Percentiles rank a stretch among this genome's conserved stretches.
Conservation (phyloP, 2,888 invertebrate species). For the Helobdella robusta region DNA sequence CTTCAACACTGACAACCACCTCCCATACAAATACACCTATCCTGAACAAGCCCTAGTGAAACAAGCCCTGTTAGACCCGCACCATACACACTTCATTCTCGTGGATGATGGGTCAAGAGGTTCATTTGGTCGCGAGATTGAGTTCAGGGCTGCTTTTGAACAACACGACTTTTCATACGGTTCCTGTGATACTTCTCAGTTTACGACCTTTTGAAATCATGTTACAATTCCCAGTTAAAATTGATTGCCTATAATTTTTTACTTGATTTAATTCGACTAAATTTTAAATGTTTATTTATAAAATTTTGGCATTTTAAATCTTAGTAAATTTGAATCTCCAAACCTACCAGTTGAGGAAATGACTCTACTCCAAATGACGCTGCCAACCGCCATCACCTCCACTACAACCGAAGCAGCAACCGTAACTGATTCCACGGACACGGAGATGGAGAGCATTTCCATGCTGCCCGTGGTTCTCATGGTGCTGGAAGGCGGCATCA, state of each 20-base stretch:
- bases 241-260: no score
- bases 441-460: conserved; percentile 30
- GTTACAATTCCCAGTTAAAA: no score
- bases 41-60: background rate
- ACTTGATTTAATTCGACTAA: no score
- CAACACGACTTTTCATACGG: conserved; percentile 33
- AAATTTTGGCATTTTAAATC: no score
- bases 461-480: conserved; percentile 86
- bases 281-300: no score
- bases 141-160: conserved; percentile 42
- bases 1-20: no score
- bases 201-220: no score
- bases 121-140: conserved; percentile 44
- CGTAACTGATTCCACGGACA: background rate
- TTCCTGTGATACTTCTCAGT: no score
- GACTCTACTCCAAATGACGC: background rate
- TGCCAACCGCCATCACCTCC: background rate
- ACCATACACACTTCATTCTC: conserved; percentile 49
- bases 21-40: background rate
- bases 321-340: no score
- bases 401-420: background rate
- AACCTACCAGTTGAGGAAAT: background rate
- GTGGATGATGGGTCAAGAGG: conserved; percentile 46
- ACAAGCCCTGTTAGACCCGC: conserved; percentile 42
- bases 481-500: conserved; percentile 91